Evolutionary conservation across 2,888 invertebrate species (phyloP).

Genomic region (Apantesis nais): DNA sequence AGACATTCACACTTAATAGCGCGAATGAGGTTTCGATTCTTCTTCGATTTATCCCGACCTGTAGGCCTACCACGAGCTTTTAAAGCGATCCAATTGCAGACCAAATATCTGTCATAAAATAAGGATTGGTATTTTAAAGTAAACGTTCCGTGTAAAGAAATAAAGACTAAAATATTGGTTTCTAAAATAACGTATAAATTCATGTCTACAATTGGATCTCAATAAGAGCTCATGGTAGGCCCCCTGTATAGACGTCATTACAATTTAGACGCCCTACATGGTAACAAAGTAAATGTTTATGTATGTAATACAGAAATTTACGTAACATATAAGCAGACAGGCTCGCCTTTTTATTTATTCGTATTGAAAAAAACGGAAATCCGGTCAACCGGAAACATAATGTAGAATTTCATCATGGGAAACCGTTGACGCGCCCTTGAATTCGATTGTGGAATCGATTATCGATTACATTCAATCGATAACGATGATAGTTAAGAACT

Average conservation of each 20-base stretch:
- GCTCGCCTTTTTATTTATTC: conserved; percentile 27
- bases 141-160: too few species aligned
- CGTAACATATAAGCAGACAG: conserved; percentile 23
- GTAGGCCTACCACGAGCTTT: too few species aligned
- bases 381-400: conserved; percentile 42
- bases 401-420: conserved; percentile 55
- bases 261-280: not conserved
- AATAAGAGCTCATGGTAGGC: too few species aligned
- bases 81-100: too few species aligned
- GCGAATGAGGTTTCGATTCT: too few species aligned
- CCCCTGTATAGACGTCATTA: not conserved
- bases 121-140: too few species aligned
- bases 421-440: conserved; percentile 58
- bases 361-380: conserved; percentile 48
- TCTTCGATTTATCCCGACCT: not conserved
- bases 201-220: too few species aligned
- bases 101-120: too few species aligned
- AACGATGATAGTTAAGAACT: conserved; percentile 41
- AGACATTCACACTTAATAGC: too few species aligned
- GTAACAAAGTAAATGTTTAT: not conserved
- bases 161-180: too few species aligned
- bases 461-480: conserved; percentile 46
- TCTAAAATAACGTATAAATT: too few species aligned
- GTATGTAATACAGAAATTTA: conserved; percentile 25
- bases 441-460: conserved; percentile 47